phyloP scores from a whole-genome alignment of 2,113 vertebrate species.

The Hippocampus guttulatus region DNA sequence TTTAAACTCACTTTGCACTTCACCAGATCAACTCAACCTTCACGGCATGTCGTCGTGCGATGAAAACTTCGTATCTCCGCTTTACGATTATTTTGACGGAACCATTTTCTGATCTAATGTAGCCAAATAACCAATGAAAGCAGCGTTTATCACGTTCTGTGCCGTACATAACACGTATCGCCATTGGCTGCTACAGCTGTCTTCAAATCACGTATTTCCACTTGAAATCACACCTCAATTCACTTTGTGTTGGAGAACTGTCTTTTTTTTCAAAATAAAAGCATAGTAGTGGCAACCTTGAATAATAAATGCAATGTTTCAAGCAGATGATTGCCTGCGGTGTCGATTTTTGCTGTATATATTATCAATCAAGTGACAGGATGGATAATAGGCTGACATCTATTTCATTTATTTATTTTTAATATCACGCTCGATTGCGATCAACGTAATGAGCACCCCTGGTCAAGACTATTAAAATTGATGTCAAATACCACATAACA shows the following conservation, averaged over 20 bases:
- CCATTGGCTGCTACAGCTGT: neutral
- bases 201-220: neutral
- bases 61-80: neutral
- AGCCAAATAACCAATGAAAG: neutral
- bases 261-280: neutral
- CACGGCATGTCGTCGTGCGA: slow-evolving; percentile 4
- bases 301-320: neutral
- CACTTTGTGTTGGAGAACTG: too few species aligned
- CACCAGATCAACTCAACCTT: slow-evolving; percentile 15
- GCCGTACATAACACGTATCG: neutral
- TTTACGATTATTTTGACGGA: neutral
- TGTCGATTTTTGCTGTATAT: too few species aligned
- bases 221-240: too few species aligned
- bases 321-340: too few species aligned
- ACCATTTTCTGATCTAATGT: neutral
- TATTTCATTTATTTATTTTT: too few species aligned
- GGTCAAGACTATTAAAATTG: too few species aligned
- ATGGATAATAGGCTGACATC: too few species aligned
- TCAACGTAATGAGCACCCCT: too few species aligned
- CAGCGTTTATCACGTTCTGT: neutral
- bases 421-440: too few species aligned
- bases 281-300: neutral
- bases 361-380: too few species aligned
- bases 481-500: too few species aligned
- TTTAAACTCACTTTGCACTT: slow-evolving; percentile 24